Conservation (phyloP, 2,888 invertebrate genomes). For the Sminthurinus aureus region DNA sequence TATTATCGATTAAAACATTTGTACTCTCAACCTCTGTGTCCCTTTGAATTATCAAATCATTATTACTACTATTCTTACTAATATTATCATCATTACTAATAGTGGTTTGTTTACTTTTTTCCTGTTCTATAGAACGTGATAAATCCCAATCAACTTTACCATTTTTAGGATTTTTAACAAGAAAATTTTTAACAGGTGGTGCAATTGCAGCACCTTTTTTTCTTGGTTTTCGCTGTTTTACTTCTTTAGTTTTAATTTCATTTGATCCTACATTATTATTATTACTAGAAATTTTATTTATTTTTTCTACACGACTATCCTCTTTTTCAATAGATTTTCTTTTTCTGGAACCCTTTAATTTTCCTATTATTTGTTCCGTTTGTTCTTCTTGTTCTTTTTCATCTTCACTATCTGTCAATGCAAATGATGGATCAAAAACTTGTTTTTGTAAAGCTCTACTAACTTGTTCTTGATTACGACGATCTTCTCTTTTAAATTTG, state of each 20-base stretch:
- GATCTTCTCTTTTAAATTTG: conserved; percentile 93
- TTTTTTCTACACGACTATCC: not conserved
- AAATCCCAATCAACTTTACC: not conserved
- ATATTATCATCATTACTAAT: no score
- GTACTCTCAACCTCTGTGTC: no score
- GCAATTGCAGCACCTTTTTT: not conserved
- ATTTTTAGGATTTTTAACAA: conserved; percentile 5
- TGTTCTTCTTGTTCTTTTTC: conserved; percentile 28
- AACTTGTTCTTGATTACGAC: conserved; percentile 74
- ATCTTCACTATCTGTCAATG: conserved; percentile 48
- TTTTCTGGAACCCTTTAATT: not conserved
- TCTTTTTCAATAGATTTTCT: not conserved
- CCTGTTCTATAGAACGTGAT: not conserved
- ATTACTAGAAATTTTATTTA: not conserved
- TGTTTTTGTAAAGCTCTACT: conserved; percentile 72
- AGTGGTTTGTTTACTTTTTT: no score
- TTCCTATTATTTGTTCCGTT: not conserved
- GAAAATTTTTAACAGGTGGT: not conserved
- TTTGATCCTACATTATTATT: not conserved
- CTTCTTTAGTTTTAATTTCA: not conserved
- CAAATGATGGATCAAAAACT: conserved; percentile 54
- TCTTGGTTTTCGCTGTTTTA: not conserved
- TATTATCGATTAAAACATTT: no score
- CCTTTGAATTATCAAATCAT: no score
- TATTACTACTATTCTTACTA: no score